A percentile compares a stretch with the other conserved stretches of the same genome.
phyloP scores from a whole-genome alignment of 2,113 vertebrate genomes.

The Gracilinanus agilis region DNA sequence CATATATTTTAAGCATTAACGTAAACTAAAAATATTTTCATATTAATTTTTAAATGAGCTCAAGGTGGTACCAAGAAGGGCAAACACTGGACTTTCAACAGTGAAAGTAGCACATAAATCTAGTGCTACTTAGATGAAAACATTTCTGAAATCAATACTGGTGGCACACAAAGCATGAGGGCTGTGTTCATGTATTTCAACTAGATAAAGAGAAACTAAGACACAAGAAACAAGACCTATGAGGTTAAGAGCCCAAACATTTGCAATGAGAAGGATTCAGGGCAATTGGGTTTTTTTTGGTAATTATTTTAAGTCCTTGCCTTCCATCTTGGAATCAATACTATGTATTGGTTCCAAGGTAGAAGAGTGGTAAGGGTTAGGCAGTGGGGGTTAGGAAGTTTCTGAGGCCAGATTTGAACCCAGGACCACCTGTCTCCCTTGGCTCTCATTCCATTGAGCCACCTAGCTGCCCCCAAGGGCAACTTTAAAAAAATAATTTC shows the following conservation, averaged over 20 bases:
- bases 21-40: background rate
- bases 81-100: background rate
- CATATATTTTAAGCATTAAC: background rate
- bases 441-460: too few relatives aligned
- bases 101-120: background rate
- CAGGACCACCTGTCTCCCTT: too few relatives aligned
- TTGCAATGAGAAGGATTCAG: background rate
- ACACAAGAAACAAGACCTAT: conserved; percentile 5
- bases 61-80: background rate
- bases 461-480: too few relatives aligned
- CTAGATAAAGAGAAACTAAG: background rate
- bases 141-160: conserved; percentile 23
- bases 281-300: background rate
- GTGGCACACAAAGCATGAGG: background rate
- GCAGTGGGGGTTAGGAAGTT: too few relatives aligned
- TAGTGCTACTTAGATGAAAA: background rate
- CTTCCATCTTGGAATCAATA: too few relatives aligned
- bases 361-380: too few relatives aligned
- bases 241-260: conserved; percentile 1
- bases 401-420: too few relatives aligned
- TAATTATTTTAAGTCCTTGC: too few relatives aligned
- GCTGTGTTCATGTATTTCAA: background rate
- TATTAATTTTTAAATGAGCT: background rate
- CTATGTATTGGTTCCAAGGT: too few relatives aligned
- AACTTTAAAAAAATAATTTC: background rate